phyloP scores from a whole-genome alignment of 2,888 invertebrate species.

The Anthrax anthrax region DNA sequence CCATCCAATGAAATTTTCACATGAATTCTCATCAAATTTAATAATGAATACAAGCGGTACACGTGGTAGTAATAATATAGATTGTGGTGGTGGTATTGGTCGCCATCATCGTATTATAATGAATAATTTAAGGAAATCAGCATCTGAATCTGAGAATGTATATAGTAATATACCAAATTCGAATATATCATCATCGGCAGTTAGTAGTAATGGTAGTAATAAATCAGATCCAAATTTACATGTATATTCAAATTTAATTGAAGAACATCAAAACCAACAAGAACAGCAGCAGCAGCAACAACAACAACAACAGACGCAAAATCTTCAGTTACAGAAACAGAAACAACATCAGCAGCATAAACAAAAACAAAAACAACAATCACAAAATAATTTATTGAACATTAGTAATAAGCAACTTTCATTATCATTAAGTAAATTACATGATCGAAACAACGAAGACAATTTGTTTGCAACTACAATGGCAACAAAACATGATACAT shows the following conservation, averaged over 20 bases:
- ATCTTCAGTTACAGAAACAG: slow-evolving; percentile 4
- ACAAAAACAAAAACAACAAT: slow-evolving; percentile 8
- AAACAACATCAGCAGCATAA: slow-evolving; percentile 14
- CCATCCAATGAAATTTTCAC: background rate
- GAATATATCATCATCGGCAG: slow-evolving; percentile 6
- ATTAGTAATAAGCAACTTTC: background rate
- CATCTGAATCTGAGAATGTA: slow-evolving; percentile 30
- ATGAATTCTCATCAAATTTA: background rate
- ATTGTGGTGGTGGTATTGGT: background rate
- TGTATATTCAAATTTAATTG: slow-evolving; percentile 33
- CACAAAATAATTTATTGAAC: background rate
- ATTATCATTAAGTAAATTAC: background rate
- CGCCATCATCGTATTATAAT: background rate
- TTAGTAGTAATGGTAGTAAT: slow-evolving; percentile 12
- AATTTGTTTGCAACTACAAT: background rate
- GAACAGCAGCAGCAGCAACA: slow-evolving; percentile 9
- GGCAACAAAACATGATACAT: background rate
- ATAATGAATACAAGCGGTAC: background rate
- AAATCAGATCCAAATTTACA: slow-evolving; percentile 25
- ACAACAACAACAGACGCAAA: slow-evolving; percentile 13
- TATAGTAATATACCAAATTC: slow-evolving; percentile 32
- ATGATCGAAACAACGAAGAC: background rate
- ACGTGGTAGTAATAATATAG: slow-evolving; percentile 7
- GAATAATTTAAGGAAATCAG: slow-evolving; percentile 17
- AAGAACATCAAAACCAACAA: slow-evolving; percentile 18